Conservation (phyloP, 2,797 vertebrate species). For the Falco biarmicus region DNA sequence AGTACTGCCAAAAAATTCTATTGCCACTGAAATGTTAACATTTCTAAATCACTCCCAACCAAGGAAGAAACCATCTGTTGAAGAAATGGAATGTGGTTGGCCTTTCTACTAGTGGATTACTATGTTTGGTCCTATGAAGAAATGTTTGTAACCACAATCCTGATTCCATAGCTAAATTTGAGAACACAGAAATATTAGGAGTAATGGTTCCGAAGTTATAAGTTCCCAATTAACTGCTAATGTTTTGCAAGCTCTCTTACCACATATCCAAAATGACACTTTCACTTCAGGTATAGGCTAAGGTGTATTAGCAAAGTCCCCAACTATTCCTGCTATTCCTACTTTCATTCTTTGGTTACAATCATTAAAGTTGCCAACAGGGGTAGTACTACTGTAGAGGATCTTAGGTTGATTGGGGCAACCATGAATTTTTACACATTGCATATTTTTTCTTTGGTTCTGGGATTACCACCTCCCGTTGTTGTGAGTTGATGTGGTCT, state of each 20-base stretch:
- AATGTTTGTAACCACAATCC: background rate
- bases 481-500: accelerated
- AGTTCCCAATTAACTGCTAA: background rate
- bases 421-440: accelerated
- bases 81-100: accelerated
- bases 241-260: background rate
- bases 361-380: background rate
- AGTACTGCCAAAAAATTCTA: background rate
- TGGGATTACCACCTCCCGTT: background rate
- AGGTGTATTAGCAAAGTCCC: background rate
- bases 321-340: background rate
- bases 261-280: accelerated
- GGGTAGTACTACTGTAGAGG: background rate
- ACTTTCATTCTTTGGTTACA: background rate
- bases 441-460: background rate
- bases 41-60: background rate
- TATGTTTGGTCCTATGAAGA: background rate
- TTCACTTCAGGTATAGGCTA: background rate
- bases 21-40: background rate
- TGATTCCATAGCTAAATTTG: background rate
- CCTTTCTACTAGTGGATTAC: background rate
- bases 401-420: background rate
- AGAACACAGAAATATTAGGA: background rate
- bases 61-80: background rate
- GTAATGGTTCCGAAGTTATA: background rate